Evolutionary conservation across 2,797 vertebrate species (phyloP).

Genomic region (Pangasius mekongensis): DNA sequence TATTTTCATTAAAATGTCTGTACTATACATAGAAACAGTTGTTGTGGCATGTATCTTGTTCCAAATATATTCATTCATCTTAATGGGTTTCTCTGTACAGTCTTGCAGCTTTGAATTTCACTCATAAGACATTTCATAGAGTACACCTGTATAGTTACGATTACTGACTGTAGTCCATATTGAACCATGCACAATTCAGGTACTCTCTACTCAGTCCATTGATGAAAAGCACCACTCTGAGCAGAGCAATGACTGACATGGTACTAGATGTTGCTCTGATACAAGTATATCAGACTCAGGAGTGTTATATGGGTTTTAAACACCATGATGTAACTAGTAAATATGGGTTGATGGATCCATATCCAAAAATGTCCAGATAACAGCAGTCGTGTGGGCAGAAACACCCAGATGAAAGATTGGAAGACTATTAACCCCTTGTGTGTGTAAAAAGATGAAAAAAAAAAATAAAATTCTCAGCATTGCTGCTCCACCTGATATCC

Average conservation of each 20-base stretch:
- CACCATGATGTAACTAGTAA: not conserved
- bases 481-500: not conserved
- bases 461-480: not conserved
- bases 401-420: not conserved
- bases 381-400: constrained; percentile 9
- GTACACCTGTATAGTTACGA: not conserved
- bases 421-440: not conserved
- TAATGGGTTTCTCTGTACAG: not conserved
- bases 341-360: not conserved
- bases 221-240: not conserved
- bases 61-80: not conserved
- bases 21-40: not conserved
- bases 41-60: not conserved
- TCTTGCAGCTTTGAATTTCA: not conserved
- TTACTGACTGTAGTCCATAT: not conserved
- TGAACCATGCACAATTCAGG: not conserved
- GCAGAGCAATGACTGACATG: not conserved
- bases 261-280: not conserved
- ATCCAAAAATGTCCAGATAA: constrained; percentile 9
- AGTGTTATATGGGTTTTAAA: not conserved
- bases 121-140: not conserved
- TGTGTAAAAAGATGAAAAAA: not conserved
- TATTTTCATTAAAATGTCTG: constrained; percentile 25
- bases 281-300: not conserved
- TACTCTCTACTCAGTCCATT: too few relatives aligned